Conservation (phyloP, 1,140 invertebrate species). For the Hesperophylax magnus region DNA sequence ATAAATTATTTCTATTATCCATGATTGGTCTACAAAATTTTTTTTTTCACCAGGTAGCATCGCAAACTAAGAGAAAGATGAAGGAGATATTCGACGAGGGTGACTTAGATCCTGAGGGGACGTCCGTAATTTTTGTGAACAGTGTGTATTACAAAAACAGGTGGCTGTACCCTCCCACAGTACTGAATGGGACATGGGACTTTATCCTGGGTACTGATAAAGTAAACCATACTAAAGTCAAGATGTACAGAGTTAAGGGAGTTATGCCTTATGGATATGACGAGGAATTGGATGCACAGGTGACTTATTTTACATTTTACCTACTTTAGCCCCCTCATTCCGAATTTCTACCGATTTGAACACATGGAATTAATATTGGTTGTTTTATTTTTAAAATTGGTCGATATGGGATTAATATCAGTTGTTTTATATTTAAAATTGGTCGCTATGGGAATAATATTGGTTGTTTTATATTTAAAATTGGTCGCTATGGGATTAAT, state of each 20-base stretch:
- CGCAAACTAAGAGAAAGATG: constrained; percentile 41
- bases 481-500: too few species aligned
- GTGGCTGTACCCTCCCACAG: constrained; percentile 66
- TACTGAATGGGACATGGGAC: constrained; percentile 63
- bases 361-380: too few species aligned
- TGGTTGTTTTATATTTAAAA: too few species aligned
- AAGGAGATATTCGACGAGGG: constrained; percentile 46
- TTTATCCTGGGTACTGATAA: constrained; percentile 59
- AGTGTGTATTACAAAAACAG: constrained; percentile 86
- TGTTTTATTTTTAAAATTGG: too few species aligned
- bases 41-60: background rate
- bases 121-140: constrained; percentile 79
- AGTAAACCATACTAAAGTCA: constrained; percentile 46
- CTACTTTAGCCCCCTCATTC: too few species aligned
- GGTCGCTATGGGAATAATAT: too few species aligned
- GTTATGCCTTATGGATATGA: constrained; percentile 64
- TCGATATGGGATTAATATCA: too few species aligned
- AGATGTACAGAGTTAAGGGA: constrained; percentile 67
- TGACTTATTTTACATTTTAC: constrained; percentile 41
- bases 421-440: too few species aligned
- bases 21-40: too few species aligned
- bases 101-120: constrained; percentile 58
- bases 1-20: too few species aligned
- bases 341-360: too few species aligned
- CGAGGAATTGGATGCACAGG: constrained; percentile 64